A percentile compares a stretch with the other conserved stretches of the same genome.
Evolutionary conservation across 2,113 vertebrate genomes (phyloP).

Genomic region (Ia io): DNA sequence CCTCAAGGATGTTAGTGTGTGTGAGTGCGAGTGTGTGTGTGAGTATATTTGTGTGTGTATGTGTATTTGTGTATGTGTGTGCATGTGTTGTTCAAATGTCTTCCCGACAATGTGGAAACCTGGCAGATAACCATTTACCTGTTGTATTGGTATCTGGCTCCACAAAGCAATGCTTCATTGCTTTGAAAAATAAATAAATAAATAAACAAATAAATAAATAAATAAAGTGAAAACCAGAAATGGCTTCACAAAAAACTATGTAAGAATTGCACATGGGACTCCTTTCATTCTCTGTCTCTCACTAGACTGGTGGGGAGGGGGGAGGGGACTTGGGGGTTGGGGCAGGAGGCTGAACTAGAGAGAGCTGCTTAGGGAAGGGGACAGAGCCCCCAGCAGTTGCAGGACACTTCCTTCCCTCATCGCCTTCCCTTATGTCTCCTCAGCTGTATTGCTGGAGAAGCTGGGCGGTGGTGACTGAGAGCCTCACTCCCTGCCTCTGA

Average conservation of each 20-base stretch:
- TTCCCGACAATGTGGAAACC: not conserved
- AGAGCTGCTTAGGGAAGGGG: not conserved
- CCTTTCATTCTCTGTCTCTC: conserved; percentile 58
- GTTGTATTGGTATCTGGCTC: conserved; percentile 78
- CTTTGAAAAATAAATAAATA: conserved; percentile 80
- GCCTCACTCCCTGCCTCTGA: not conserved
- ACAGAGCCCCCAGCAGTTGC: rapidly evolving
- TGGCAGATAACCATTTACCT: conserved; percentile 73
- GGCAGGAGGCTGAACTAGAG: not conserved
- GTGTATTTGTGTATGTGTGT: conserved; percentile 37
- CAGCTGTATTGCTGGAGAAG: conserved; percentile 60
- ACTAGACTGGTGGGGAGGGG: not conserved
- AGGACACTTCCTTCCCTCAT: not conserved
- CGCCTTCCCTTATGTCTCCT: not conserved
- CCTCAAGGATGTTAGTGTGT: conserved; percentile 35
- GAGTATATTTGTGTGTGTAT: conserved; percentile 51
- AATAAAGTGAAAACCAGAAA: conserved; percentile 76
- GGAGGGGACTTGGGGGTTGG: not conserved
- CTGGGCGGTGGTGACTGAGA: conserved; percentile 40
- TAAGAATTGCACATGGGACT: conserved; percentile 63
- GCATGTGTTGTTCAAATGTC: not conserved
- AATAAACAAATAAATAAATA: conserved; percentile 77
- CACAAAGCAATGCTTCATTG: conserved; percentile 79
- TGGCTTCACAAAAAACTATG: conserved; percentile 53
- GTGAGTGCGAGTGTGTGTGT: not conserved